Conservation (phyloP, 2,888 invertebrate species). For the Pollenia amentaria region DNA sequence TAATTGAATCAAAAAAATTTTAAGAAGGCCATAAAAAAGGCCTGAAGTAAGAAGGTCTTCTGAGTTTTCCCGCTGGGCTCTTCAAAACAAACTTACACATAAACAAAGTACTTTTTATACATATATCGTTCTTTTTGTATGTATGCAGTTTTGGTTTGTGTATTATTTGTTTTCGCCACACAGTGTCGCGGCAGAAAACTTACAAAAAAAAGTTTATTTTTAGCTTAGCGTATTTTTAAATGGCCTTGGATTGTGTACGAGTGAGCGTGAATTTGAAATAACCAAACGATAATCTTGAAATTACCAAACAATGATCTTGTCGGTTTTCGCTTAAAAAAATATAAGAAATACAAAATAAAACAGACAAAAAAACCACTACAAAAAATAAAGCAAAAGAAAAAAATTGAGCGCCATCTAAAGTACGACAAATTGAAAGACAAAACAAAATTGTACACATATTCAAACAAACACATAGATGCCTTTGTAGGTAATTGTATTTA, state of each 20-base stretch:
- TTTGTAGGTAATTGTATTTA: not conserved
- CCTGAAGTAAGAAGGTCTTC: too few species aligned
- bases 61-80: too few species aligned
- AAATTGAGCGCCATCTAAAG: slow-evolving; percentile 68
- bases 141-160: slow-evolving; percentile 26
- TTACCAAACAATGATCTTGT: slow-evolving; percentile 61
- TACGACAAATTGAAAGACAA: slow-evolving; percentile 55
- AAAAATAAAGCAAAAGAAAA: slow-evolving; percentile 9
- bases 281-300: slow-evolving; percentile 67
- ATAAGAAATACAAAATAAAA: slow-evolving; percentile 4
- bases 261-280: slow-evolving; percentile 69
- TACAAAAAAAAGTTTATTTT: slow-evolving; percentile 74
- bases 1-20: too few species aligned
- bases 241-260: slow-evolving; percentile 77
- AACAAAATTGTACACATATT: not conserved
- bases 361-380: not conserved
- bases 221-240: slow-evolving; percentile 77
- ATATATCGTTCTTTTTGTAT: not conserved
- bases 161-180: slow-evolving; percentile 53
- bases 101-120: not conserved
- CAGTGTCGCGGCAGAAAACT: slow-evolving; percentile 62
- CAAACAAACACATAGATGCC: not conserved
- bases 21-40: too few species aligned
- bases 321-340: slow-evolving; percentile 57
- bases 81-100: slow-evolving; percentile 1